Conservation (phyloP, 2,113 vertebrate species). For the Nanger granti region DNA sequence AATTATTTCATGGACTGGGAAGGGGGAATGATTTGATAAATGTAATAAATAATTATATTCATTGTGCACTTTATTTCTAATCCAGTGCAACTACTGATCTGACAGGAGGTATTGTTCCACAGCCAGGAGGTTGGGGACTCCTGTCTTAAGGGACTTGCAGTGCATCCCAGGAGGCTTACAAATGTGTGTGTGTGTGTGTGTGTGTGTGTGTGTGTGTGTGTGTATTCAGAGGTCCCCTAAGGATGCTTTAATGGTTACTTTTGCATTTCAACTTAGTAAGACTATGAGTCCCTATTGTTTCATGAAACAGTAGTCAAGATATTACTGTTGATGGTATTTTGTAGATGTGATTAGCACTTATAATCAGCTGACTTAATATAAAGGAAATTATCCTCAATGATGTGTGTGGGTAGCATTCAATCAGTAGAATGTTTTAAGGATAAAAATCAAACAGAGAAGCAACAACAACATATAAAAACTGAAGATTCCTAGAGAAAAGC, state of each 20-base stretch:
- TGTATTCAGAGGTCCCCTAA: not conserved
- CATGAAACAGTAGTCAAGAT: not conserved
- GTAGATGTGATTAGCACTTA: not conserved
- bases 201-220: not conserved
- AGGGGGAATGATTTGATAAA: not conserved
- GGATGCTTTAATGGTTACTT: not conserved
- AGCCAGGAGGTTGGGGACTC: not conserved
- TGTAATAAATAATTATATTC: not conserved
- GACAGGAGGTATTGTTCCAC: not conserved
- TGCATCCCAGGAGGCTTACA: not conserved
- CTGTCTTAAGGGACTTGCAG: not conserved
- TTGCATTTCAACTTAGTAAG: not conserved
- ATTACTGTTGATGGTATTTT: not conserved
- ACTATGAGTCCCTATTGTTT: not conserved
- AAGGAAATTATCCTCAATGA: not conserved
- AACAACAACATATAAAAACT: not conserved
- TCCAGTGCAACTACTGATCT: not conserved
- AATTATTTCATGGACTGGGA: not conserved
- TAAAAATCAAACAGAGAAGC: not conserved
- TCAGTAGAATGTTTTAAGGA: not conserved
- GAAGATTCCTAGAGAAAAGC: not conserved
- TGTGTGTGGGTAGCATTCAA: not conserved
- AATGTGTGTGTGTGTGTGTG: not conserved
- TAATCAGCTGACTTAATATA: not conserved
- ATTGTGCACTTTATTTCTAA: not conserved